Evolutionary conservation across 2,113 vertebrate species (phyloP).

Genomic region (Dipodomys ordii): DNA sequence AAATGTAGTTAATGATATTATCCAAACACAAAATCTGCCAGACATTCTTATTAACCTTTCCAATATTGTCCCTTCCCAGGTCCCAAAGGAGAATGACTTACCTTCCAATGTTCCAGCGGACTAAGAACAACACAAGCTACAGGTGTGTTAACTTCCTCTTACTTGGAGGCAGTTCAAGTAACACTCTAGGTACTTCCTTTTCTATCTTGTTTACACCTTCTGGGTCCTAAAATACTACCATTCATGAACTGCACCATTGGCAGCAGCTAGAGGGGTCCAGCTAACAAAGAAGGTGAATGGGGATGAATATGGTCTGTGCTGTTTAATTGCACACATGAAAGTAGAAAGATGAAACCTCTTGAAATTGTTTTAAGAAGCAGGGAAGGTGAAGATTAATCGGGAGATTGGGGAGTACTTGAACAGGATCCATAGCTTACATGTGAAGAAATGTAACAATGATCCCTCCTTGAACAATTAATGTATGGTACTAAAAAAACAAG

Average conservation of each 20-base stretch:
- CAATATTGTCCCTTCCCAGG: background rate
- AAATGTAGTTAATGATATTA: background rate
- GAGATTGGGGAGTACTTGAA: too few species aligned
- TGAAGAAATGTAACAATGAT: too few species aligned
- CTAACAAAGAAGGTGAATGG: too few species aligned
- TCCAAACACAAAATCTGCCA: background rate
- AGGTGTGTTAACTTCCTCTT: conserved; percentile 13
- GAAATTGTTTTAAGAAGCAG: too few species aligned
- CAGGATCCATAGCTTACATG: too few species aligned
- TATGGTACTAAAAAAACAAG: too few species aligned
- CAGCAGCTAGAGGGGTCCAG: too few species aligned
- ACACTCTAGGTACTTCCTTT: background rate
- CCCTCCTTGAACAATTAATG: too few species aligned
- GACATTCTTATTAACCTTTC: background rate
- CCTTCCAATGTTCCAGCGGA: background rate
- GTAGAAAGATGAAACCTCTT: too few species aligned
- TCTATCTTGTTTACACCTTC: background rate
- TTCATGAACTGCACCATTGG: background rate
- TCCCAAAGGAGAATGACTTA: background rate
- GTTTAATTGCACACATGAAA: too few species aligned
- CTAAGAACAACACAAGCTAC: background rate
- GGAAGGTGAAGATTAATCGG: too few species aligned
- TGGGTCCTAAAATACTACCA: conserved; percentile 44
- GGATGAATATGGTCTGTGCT: too few species aligned
- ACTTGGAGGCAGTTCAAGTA: background rate